phyloP scores from a whole-genome alignment of 1,140 invertebrate genomes.

The Drosophila ambigua region DNA sequence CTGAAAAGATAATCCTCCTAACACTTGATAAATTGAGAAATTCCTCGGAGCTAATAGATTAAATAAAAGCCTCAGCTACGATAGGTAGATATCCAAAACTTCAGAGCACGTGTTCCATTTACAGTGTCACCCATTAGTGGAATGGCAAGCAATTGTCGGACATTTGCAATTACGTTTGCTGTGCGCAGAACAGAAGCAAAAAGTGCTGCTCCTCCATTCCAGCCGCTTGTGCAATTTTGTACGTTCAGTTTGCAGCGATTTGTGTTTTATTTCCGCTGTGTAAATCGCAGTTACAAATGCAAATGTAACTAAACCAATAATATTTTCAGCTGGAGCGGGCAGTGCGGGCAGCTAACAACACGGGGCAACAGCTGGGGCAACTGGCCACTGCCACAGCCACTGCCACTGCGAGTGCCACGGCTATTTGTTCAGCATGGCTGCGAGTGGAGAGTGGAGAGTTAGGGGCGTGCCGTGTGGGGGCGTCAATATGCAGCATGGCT shows the following conservation, averaged over 20 bases:
- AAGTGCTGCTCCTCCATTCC: conserved; percentile 7
- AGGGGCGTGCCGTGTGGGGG: not conserved
- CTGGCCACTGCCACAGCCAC: conserved; percentile 1
- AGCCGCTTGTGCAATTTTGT: conserved; percentile 26
- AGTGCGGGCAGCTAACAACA: not conserved
- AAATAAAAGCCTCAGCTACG: not conserved
- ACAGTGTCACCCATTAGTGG: conserved; percentile 20
- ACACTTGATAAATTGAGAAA: too few relatives aligned
- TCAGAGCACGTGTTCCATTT: not conserved
- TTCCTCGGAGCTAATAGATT: not conserved
- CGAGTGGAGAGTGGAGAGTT: not conserved
- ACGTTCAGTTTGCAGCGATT: conserved; percentile 42
- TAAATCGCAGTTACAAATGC: conserved; percentile 79
- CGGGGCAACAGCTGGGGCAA: conserved; percentile 9
- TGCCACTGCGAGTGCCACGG: conserved; percentile 18
- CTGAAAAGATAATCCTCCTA: too few relatives aligned
- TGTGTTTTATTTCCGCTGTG: conserved; percentile 72
- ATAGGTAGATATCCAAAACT: too few relatives aligned
- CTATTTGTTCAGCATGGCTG: conserved; percentile 62
- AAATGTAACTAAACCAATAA: conserved; percentile 82
- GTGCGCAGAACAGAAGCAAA: conserved; percentile 19
- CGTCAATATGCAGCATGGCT: conserved; percentile 64
- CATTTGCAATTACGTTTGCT: conserved; percentile 36
- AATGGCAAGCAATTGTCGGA: conserved; percentile 32
- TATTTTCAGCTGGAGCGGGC: conserved; percentile 45